Base-by-base conservation (phyloP, 1,140 invertebrate species). In the Ostrea denselamellosa region DNA sequence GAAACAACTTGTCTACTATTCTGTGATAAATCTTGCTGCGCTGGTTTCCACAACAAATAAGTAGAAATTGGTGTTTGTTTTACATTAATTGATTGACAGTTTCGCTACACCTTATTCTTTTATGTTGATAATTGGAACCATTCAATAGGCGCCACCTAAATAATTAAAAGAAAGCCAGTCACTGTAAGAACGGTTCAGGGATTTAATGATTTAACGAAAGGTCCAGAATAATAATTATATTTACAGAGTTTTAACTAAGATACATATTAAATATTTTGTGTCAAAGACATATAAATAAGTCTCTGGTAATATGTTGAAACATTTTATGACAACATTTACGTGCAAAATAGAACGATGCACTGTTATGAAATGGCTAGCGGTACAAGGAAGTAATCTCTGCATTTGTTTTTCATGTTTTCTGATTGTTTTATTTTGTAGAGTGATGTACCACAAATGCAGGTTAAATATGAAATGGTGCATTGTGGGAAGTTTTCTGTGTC, bases 61-160 rank as follows among this genome's bases (percentile, higher is more conserved):
- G 68, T 25, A 77, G 25, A 77, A 34, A 77, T 17, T 77, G 68
- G 25, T 77, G 68, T 77, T 77, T 77, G 68, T 77, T 77, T 77
- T 77, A 77, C 28, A 14, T 34, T 77, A 77, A 77, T 77, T 77
- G 68, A 77, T 77, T 77, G 68, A 77, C 68, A 77, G 28, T 28
- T 77, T 34, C 22, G 14, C 25, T 25, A 77, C 68, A 77, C 68
- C 68, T 25, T 77, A 28, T 77, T 77, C 68, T 77, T 77, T 77
- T 77, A 34, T 28, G 25, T 34, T 77, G 9, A 77, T 77, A 28
- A 77, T 77, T 77, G 68, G 68, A 77, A 77, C 25, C 68, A 28
- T 28, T 34, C 68, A 77, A 77, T 77, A 34, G 68, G 68, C 68
- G 68, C 68, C 68, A 77, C 22, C 34, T 28, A 34, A 77, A 77